A percentile compares a stretch with the other conserved stretches of the same genome.
phyloP scores from a whole-genome alignment of 2,888 invertebrate genomes.

The Mythimna vitellina region DNA sequence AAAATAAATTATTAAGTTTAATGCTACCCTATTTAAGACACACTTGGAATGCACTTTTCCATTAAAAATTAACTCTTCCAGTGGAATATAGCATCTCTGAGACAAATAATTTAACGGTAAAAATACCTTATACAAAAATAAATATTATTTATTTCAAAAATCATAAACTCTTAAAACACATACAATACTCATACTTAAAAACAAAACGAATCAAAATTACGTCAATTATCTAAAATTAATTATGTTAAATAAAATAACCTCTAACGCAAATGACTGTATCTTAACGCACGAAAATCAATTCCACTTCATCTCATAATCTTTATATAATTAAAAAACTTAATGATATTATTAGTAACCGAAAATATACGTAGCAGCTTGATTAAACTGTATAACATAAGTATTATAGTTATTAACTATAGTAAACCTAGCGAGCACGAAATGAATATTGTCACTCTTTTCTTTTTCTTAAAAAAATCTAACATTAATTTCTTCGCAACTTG shows the following conservation, averaged over 20 bases:
- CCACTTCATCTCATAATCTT: constrained; percentile 31
- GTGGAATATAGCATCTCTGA: too few species aligned
- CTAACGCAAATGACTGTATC: not conserved
- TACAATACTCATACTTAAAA: too few species aligned
- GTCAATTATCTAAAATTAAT: too few species aligned
- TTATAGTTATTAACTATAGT: constrained; percentile 19
- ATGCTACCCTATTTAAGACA: not conserved
- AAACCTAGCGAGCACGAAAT: constrained; percentile 18
- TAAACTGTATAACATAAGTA: constrained; percentile 32
- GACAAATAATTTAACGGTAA: too few species aligned
- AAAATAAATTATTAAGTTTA: not conserved
- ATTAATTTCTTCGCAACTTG: constrained; percentile 33
- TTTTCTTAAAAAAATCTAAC: constrained; percentile 24
- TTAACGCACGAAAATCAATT: not conserved
- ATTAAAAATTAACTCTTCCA: too few species aligned
- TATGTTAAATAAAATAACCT: too few species aligned
- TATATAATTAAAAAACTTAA: not conserved
- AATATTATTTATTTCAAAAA: too few species aligned
- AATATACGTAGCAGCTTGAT: constrained; percentile 43
- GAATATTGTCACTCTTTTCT: constrained; percentile 32
- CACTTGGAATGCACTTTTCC: too few species aligned
- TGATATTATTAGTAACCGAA: constrained; percentile 38
- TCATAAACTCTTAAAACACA: too few species aligned
- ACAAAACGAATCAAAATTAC: too few species aligned
- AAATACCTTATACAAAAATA: too few species aligned